A percentile compares a stretch with the other conserved stretches of the same genome.
phyloP scores from a whole-genome alignment of 2,888 invertebrate genomes.

The Dioctria linearis region DNA sequence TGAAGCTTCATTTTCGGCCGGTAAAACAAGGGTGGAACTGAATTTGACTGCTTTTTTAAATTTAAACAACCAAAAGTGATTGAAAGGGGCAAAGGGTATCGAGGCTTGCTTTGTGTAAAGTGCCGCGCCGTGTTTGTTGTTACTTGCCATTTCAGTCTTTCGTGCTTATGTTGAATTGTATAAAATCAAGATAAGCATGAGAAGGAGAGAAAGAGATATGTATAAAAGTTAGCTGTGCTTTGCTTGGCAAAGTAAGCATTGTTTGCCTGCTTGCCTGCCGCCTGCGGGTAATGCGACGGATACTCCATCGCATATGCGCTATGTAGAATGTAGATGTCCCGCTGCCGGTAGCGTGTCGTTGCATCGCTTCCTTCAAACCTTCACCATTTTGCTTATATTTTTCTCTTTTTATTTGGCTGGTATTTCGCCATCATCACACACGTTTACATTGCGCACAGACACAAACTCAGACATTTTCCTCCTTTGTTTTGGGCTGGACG shows the following conservation, averaged over 20 bases:
- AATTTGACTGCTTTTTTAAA: background rate
- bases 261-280: background rate
- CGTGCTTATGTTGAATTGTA: background rate
- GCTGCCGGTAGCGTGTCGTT: background rate
- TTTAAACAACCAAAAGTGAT: slow-evolving; percentile 31
- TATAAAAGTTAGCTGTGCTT: too few relatives aligned
- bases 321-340: too few relatives aligned
- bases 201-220: too few relatives aligned
- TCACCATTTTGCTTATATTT: background rate
- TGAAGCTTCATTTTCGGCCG: too few relatives aligned
- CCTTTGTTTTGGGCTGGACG: too few relatives aligned
- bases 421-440: too few relatives aligned
- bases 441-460: too few relatives aligned
- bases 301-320: background rate
- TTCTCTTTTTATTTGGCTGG: slow-evolving; percentile 10
- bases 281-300: background rate
- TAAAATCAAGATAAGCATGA: too few relatives aligned
- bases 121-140: slow-evolving; percentile 1
- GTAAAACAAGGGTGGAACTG: too few relatives aligned
- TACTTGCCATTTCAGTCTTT: slow-evolving; percentile 25
- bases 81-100: background rate
- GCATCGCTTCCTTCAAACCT: too few relatives aligned
- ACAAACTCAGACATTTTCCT: too few relatives aligned
- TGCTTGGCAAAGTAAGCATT: too few relatives aligned
- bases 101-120: background rate